Evolutionary conservation across 2,113 vertebrate species (phyloP).

Genomic region (Dinomys branickii): DNA sequence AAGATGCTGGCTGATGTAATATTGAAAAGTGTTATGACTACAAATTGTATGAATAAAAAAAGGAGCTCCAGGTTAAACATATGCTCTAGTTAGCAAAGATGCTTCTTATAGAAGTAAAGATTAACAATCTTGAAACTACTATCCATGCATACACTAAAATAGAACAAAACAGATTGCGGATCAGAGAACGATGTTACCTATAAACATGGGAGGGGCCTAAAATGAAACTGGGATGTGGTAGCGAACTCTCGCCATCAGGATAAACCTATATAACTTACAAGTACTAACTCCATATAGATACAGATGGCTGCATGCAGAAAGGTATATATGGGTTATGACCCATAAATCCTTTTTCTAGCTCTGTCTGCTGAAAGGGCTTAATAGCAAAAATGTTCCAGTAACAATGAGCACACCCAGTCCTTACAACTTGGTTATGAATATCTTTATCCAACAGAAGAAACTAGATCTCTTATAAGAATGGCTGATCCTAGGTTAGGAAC

Average conservation of each 20-base stretch:
- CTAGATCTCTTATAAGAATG: not conserved
- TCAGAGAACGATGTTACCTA: not conserved
- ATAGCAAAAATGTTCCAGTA: not conserved
- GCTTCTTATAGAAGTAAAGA: not conserved
- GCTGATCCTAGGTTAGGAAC: not conserved
- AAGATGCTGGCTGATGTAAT: not conserved
- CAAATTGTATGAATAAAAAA: not conserved
- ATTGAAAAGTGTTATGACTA: not conserved
- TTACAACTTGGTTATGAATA: not conserved
- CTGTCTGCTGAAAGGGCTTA: not conserved
- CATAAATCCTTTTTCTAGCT: not conserved
- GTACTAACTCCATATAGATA: not conserved
- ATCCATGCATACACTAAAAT: not conserved
- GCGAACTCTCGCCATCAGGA: not conserved
- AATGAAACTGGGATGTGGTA: conserved; percentile 8
- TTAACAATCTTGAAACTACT: conserved; percentile 24
- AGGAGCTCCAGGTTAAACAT: not conserved
- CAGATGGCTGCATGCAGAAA: not conserved
- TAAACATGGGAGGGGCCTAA: not conserved
- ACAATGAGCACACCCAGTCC: not conserved
- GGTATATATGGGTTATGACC: not conserved
- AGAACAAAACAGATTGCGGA: not conserved
- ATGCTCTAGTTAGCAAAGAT: not conserved
- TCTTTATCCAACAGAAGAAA: conserved; percentile 33
- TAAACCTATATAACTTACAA: not conserved